These are phyloP conservation scores for human (Homo sapiens) DNA, from an alignment of 2,113 vertebrate genomes.

Conservation along the genomic window DNA sequence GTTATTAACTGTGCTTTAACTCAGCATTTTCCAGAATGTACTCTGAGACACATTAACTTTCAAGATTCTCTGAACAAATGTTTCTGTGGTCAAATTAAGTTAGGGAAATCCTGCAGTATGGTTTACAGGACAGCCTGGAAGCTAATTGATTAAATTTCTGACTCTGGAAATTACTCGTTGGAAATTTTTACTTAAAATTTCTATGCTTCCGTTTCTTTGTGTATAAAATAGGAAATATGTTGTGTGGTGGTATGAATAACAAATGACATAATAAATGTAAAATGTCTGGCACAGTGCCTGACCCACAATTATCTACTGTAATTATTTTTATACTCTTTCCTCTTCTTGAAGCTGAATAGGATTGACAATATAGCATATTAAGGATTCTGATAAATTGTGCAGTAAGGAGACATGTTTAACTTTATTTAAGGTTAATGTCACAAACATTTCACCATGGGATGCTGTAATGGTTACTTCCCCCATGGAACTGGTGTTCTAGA, in stretches of 20 bases:
- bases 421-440: not conserved
- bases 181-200: not conserved
- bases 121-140: too few relatives aligned
- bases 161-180: not conserved
- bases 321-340: not conserved
- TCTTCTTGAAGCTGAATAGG: not conserved
- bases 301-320: not conserved
- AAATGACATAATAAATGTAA: not conserved
- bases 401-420: not conserved
- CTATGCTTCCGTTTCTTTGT: not conserved
- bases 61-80: not conserved
- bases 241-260: not conserved
- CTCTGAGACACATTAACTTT: not conserved
- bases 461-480: not conserved
- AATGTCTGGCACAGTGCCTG: not conserved
- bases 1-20: not conserved
- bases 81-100: not conserved
- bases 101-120: not conserved
- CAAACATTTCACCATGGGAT: not conserved
- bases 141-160: not conserved
- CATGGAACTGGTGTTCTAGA: not conserved
- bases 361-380: not conserved
- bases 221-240: too few relatives aligned
- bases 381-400: not conserved
- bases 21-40: not conserved